These are phyloP conservation scores for Metellina segmentata DNA, from an alignment of 2,888 invertebrate genomes.

Conservation along the genomic window DNA sequence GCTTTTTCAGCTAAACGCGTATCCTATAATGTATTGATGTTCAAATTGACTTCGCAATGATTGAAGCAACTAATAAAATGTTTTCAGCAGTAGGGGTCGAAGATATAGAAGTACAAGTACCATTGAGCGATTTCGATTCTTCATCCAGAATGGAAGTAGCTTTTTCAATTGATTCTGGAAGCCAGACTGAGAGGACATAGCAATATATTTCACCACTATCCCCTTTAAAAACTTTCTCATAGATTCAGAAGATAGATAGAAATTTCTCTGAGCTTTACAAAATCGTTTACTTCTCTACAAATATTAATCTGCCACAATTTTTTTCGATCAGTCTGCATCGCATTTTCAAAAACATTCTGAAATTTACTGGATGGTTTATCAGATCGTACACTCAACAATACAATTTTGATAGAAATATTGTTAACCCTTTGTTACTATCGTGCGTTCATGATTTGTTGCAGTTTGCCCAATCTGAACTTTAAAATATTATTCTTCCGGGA, in stretches of 20 bases:
- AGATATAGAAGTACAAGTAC: too few species aligned
- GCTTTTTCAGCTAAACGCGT: too few species aligned
- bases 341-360: background rate
- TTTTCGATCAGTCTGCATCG: background rate
- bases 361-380: background rate
- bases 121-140: background rate
- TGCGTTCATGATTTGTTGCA: too few species aligned
- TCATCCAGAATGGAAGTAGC: constrained; percentile 1
- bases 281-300: background rate
- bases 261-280: background rate
- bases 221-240: background rate
- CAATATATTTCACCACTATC: background rate
- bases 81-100: too few species aligned
- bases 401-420: too few species aligned
- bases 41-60: too few species aligned
- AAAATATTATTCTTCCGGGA: too few species aligned
- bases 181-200: constrained; percentile 39
- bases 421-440: too few species aligned
- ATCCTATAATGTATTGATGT: too few species aligned
- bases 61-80: too few species aligned
- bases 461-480: too few species aligned
- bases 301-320: background rate
- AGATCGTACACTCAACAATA: too few species aligned
- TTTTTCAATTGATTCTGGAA: constrained; percentile 47
- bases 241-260: constrained; percentile 7